A percentile compares a stretch with the other conserved stretches of the same genome.
Evolutionary conservation across 2,888 invertebrate genomes (phyloP).

Genomic region (Athetis lepigone): DNA sequence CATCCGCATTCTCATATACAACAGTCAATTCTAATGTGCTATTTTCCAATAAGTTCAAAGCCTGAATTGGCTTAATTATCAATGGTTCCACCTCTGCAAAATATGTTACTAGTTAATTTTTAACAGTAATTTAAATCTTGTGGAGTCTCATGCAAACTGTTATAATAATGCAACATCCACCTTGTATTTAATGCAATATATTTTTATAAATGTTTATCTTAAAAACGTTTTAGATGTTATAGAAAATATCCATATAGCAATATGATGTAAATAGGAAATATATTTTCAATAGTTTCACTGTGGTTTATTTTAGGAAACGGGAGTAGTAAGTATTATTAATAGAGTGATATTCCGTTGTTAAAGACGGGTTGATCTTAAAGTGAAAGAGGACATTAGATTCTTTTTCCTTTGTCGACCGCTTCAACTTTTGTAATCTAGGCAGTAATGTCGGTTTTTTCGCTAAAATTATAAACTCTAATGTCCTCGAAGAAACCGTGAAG

Average conservation of each 20-base stretch:
- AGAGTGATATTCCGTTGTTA: conserved; percentile 6
- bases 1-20: conserved; percentile 93
- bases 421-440: not conserved
- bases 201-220: conserved; percentile 4
- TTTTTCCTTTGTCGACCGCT: not conserved
- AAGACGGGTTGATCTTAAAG: not conserved
- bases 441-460: not conserved
- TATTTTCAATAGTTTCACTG: not conserved
- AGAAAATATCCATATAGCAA: not conserved
- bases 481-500: conserved; percentile 3
- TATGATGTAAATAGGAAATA: not conserved
- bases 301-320: not conserved
- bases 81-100: conserved; percentile 89
- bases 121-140: conserved; percentile 4
- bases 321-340: conserved; percentile 12
- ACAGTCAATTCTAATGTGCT: conserved; percentile 93
- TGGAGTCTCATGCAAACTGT: conserved; percentile 21
- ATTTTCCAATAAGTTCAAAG: conserved; percentile 93
- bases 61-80: conserved; percentile 94
- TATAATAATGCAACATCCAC: conserved; percentile 3
- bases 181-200: not conserved
- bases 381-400: conserved; percentile 21
- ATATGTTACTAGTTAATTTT: conserved; percentile 70
- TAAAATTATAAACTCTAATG: conserved; percentile 35
- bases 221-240: not conserved